Conservation (phyloP, 2,113 vertebrate species). For the Lota lota region DNA sequence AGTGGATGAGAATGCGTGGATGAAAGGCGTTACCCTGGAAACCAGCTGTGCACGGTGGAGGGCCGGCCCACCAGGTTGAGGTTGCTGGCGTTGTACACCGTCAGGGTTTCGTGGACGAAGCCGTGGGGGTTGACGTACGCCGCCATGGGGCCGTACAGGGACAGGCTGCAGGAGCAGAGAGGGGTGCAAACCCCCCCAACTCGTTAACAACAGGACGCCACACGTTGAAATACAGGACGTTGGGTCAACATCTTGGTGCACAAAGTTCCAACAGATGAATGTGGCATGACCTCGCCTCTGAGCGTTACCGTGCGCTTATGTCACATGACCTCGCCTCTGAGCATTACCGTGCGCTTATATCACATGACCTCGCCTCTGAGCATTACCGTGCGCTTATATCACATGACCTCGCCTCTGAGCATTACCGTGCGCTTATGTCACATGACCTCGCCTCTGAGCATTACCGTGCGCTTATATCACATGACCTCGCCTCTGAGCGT, state of each 20-base stretch:
- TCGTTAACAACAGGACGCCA: background rate
- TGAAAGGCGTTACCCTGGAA: slow-evolving; percentile 85
- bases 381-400: too few species aligned
- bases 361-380: too few species aligned
- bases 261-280: background rate
- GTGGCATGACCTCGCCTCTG: too few species aligned
- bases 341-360: too few species aligned
- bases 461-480: too few species aligned
- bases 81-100: slow-evolving; percentile 92
- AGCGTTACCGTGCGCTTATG: too few species aligned
- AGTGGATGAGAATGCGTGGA: too few species aligned
- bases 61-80: slow-evolving; percentile 86
- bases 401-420: too few species aligned
- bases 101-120: slow-evolving; percentile 94
- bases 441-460: too few species aligned
- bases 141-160: slow-evolving; percentile 95
- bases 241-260: background rate
- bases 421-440: too few species aligned
- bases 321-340: too few species aligned
- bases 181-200: background rate
- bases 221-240: background rate
- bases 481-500: too few species aligned
- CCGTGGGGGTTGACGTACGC: slow-evolving; percentile 97
- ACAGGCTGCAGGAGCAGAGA: slow-evolving; percentile 75
- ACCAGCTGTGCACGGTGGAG: slow-evolving; percentile 97